Percentiles rank a stretch among this genome's conserved stretches.
phyloP scores from a whole-genome alignment of 2,888 invertebrate species.

The Pristionchus fissidentatus region DNA sequence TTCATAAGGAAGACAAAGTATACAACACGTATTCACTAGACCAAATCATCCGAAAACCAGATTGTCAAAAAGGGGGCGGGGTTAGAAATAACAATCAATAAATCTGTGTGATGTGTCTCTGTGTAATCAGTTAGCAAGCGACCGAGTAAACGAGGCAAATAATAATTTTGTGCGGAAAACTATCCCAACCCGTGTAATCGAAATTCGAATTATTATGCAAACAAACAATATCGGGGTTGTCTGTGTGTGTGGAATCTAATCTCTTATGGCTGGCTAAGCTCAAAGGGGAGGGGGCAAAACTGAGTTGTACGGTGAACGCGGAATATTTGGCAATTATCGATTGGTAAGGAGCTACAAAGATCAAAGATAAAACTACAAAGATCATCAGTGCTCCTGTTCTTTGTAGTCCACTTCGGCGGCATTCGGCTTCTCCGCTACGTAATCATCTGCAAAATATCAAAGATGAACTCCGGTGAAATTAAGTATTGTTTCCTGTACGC shows the following conservation, averaged over 20 bases:
- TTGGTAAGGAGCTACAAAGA: neutral
- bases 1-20: too few species aligned
- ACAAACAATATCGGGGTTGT: constrained; percentile 6
- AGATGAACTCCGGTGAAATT: too few species aligned
- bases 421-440: constrained; percentile 64
- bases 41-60: too few species aligned
- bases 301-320: too few species aligned
- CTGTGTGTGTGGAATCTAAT: too few species aligned
- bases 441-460: constrained; percentile 61
- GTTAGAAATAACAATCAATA: too few species aligned
- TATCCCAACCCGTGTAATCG: neutral
- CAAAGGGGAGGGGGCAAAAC: constrained; percentile 12
- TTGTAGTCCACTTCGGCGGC: constrained; percentile 69
- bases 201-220: neutral
- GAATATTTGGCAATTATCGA: too few species aligned
- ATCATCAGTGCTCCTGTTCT: constrained; percentile 52
- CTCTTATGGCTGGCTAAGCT: neutral
- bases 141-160: constrained; percentile 16
- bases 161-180: neutral
- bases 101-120: constrained; percentile 14
- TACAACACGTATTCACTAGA: too few species aligned
- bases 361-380: too few species aligned
- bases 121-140: neutral
- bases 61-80: too few species aligned
- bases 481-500: too few species aligned